Evolutionary conservation across 2,888 invertebrate species (phyloP).

Genomic region (Drosophila lutescens): DNA sequence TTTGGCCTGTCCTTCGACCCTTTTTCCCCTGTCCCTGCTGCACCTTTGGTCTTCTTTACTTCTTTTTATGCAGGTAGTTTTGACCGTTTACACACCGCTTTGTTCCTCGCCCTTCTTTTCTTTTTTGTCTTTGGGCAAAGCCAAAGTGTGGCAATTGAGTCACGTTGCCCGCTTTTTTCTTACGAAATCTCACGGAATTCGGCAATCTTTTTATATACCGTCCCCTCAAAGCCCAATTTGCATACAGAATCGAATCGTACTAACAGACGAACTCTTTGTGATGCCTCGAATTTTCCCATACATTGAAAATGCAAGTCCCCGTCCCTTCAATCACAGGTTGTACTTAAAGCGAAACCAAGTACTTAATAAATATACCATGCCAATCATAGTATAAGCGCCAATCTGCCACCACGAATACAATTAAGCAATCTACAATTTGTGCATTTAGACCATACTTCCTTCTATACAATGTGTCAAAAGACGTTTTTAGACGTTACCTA

Average conservation of each 20-base stretch:
- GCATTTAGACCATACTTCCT: slow-evolving; percentile 24
- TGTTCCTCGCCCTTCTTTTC: slow-evolving; percentile 15
- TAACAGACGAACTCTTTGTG: slow-evolving; percentile 18
- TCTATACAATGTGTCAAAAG: slow-evolving; percentile 36
- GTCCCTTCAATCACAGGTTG: slow-evolving; percentile 51
- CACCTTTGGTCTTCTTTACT: slow-evolving; percentile 31
- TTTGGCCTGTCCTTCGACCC: slow-evolving; percentile 31
- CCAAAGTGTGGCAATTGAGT: slow-evolving; percentile 55
- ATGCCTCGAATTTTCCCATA: slow-evolving; percentile 22
- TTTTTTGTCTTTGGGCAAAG: slow-evolving; percentile 32
- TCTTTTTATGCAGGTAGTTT: slow-evolving; percentile 41
- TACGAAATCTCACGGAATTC: slow-evolving; percentile 14
- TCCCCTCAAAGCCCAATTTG: slow-evolving; percentile 26
- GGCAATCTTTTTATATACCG: slow-evolving; percentile 12
- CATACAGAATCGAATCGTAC: slow-evolving; percentile 13
- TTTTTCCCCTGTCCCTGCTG: slow-evolving; percentile 9
- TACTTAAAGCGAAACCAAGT: slow-evolving; percentile 50
- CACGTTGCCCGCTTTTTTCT: slow-evolving; percentile 37
- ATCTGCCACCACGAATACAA: slow-evolving; percentile 41
- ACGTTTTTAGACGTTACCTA: slow-evolving; percentile 40
- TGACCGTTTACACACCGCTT: slow-evolving; percentile 22
- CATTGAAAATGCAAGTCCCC: neutral
- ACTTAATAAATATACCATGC: slow-evolving; percentile 50
- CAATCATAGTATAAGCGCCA: slow-evolving; percentile 48
- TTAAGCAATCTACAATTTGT: slow-evolving; percentile 23